These are phyloP conservation scores for Chelonus formosanus DNA, from an alignment of 2,888 invertebrate species.

Conservation along the genomic window DNA sequence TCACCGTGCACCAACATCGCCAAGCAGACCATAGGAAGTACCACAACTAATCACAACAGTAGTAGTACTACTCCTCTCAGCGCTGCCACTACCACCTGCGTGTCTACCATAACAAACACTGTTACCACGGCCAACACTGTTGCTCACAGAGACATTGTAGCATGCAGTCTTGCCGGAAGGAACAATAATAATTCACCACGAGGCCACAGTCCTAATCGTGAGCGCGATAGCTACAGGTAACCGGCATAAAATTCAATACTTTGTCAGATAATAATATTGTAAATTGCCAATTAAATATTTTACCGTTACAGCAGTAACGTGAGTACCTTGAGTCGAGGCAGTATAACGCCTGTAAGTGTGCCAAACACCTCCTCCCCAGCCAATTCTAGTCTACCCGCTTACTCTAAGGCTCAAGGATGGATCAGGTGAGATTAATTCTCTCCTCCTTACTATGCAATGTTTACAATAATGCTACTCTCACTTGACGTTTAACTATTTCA, in stretches of 20 bases:
- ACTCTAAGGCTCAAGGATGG: conserved; percentile 66
- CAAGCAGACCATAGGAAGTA: conserved; percentile 56
- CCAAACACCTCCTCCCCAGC: conserved; percentile 66
- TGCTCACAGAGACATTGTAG: conserved; percentile 66
- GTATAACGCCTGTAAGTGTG: conserved; percentile 71
- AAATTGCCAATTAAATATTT: conserved; percentile 17
- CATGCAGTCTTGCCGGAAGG: conserved; percentile 64
- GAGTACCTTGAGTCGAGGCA: conserved; percentile 81
- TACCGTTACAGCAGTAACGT: conserved; percentile 76
- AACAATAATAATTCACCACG: conserved; percentile 79
- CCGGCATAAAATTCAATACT: conserved; percentile 23
- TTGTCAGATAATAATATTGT: not conserved
- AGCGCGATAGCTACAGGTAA: conserved; percentile 88
- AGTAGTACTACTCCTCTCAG: conserved; percentile 55
- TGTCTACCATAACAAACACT: conserved; percentile 64
- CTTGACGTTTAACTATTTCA: conserved; percentile 15
- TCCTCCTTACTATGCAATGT: conserved; percentile 3
- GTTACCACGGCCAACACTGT: conserved; percentile 65
- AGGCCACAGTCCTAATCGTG: conserved; percentile 80
- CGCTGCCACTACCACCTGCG: conserved; percentile 61
- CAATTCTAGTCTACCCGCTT: conserved; percentile 71
- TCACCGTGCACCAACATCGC: conserved; percentile 61
- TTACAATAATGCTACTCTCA: conserved; percentile 9
- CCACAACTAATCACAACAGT: conserved; percentile 44
- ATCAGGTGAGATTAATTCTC: conserved; percentile 54